These are phyloP conservation scores for Prunella himalayana DNA, from an alignment of 2,113 vertebrate species.

Conservation along the genomic window DNA sequence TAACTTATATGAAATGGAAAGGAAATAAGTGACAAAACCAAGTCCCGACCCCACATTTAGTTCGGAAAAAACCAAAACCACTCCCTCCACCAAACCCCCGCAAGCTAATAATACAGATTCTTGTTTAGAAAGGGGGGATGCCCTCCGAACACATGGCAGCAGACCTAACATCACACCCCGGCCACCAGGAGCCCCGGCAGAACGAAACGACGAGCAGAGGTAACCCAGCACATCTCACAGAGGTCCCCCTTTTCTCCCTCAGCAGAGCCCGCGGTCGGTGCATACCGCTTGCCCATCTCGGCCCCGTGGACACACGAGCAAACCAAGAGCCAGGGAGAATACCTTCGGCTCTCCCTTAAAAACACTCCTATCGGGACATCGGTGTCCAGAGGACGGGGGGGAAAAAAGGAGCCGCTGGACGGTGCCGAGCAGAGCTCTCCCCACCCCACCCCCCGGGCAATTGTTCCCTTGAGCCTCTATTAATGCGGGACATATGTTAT, in stretches of 20 bases:
- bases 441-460: background rate
- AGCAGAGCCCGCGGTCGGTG: too few relatives aligned
- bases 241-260: background rate
- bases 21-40: background rate
- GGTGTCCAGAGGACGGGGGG: background rate
- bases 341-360: background rate
- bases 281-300: background rate
- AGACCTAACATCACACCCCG: background rate
- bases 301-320: background rate
- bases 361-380: background rate
- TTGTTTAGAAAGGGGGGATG: background rate
- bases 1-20: background rate
- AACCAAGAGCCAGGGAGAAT: background rate
- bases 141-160: background rate
- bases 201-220: background rate
- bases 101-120: background rate
- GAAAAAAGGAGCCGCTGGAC: background rate
- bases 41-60: background rate
- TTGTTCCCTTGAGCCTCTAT: constrained; percentile 59
- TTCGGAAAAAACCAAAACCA: accelerated
- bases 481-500: constrained; percentile 84
- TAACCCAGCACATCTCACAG: background rate
- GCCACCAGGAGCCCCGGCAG: background rate
- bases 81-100: accelerated
- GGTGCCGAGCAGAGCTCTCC: background rate